Evolutionary conservation across 2,888 invertebrate species (phyloP).

Genomic region (Dioctria rufipes): DNA sequence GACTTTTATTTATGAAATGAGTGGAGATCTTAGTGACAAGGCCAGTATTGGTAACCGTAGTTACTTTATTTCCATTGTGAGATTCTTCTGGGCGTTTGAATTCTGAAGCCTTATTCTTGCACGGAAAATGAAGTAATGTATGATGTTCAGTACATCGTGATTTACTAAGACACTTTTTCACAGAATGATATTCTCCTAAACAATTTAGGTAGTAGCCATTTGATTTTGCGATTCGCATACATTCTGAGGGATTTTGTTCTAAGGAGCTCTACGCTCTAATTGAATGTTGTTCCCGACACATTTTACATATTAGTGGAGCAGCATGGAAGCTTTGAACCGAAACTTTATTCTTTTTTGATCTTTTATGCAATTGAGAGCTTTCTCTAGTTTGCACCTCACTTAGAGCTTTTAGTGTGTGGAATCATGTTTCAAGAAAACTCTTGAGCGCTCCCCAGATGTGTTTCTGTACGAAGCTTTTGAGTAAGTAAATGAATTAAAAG

Average conservation of each 20-base stretch:
- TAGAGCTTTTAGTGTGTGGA: neutral
- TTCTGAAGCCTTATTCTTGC: neutral
- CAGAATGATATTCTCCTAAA: neutral
- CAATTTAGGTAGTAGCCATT: conserved; percentile 4
- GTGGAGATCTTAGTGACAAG: neutral
- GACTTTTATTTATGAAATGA: neutral
- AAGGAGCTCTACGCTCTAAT: neutral
- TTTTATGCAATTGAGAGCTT: neutral
- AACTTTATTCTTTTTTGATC: neutral
- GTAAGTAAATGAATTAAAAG: too few relatives aligned
- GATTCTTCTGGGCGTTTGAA: neutral
- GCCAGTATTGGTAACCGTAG: neutral
- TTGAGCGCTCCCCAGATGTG: conserved; percentile 7
- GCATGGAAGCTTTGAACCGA: neutral
- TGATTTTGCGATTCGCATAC: neutral
- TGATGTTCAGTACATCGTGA: conserved; percentile 7
- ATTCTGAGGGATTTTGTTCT: neutral
- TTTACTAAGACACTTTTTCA: neutral
- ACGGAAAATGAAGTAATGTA: neutral
- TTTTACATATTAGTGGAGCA: neutral
- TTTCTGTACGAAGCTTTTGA: neutral
- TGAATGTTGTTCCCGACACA: conserved; percentile 6
- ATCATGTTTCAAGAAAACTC: neutral
- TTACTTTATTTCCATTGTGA: too few relatives aligned
- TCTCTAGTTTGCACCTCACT: neutral